Evolutionary conservation across 1,140 invertebrate genomes (phyloP), one percentile per base, ranked within the genome.

Genomic region (Drosophila insularis): DNA sequence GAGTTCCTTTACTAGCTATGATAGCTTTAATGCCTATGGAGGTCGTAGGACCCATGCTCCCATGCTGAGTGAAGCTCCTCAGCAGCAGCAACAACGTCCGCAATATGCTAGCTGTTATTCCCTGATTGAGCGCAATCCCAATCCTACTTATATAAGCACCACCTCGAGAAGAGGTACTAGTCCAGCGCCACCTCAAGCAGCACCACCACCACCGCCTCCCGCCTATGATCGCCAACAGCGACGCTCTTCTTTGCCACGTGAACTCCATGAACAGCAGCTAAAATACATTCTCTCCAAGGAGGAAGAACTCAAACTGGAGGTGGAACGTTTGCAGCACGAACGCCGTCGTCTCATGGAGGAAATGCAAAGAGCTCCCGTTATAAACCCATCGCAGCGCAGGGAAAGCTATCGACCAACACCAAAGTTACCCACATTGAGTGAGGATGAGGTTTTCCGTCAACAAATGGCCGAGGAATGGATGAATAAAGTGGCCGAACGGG

Each of bases 401-500:
- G 84, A 92, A 19, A 75, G 74, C 62, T 87, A 81, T 31, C 65
- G 86, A 4, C 81, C 75, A 1, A 69, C 87, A 1, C 59, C 78
- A 32, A 80, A 89, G 32, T 86, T 93, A 55, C 93, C 91, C 74
- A 93, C 93, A 4, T 70, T 91, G 62, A 92, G 92, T 37, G 93
- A 93, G 68, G 93, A 94, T 19, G 96, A 97, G 91, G 93, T 94
- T 39, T 94, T 96, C 81, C 93, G 96, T 7, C 94, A 95, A 69
- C 93, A 94, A 87, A 97, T 97, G 96, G 97, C 96, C 85, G 93
- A 95, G 68, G 96, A 97, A 91, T 97, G 96, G 91, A 94, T 96
- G 89, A 93, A 94, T 79, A 95, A 96, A 92, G 94, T 97, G 59
- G 93, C 95, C 1, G 95, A 96, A 91, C 93, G 96, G n/a, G 94